Base-by-base conservation (phyloP, 1,140 invertebrate species). In the Thrips palmi region DNA sequence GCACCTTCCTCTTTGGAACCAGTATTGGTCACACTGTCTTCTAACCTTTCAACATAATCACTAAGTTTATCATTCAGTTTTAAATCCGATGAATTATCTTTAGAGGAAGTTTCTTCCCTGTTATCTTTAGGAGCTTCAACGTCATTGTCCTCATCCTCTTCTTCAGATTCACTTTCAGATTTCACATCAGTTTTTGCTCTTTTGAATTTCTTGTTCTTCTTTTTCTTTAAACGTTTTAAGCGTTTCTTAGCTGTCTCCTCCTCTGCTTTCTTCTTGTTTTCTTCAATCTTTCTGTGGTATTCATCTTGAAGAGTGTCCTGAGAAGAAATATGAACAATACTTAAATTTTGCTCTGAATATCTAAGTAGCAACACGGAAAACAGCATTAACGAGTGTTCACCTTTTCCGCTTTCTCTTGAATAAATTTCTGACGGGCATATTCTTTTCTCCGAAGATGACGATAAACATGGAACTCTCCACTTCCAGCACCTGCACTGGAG, bases 381-480 rank as follows among this genome's bases (percentile, higher is more conserved):
- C 15, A 12, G 8, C 4, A 15, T 8, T 17, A 28, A 37, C 4
- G 5, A 12, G 5, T 18, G 24, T 37, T 4, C 20, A 85, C 83
- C 60, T 79, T 77, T 62, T 75, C 71, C 47, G 77, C 78, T 59
- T 82, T 84, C 53, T 87, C 79, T 53, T 86, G 76, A 51, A 93
- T 87, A 49, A 74, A 81, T 56, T 92, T 92, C 55, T 94, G 88
- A 41, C 93, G 63, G 1, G 88, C 81, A 63, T 92, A 93, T 63
- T 97, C 91, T 60, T 94, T 88, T 35, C 91, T 62, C 25, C 91
- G 59, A 14, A 97, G 64, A 64, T 96, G 91, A 44, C 92, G 68
- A 49, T 97, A 97, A 1, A 97, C 91, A 64, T 97, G 92, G 62
- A 97, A 97, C 56, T 97, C 93, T 33, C 93, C 93, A 52, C 88